A percentile compares a stretch with the other conserved stretches of the same genome.
Conservation (phyloP, 2,113 vertebrate genomes). For the Ammodytes marinus region DNA sequence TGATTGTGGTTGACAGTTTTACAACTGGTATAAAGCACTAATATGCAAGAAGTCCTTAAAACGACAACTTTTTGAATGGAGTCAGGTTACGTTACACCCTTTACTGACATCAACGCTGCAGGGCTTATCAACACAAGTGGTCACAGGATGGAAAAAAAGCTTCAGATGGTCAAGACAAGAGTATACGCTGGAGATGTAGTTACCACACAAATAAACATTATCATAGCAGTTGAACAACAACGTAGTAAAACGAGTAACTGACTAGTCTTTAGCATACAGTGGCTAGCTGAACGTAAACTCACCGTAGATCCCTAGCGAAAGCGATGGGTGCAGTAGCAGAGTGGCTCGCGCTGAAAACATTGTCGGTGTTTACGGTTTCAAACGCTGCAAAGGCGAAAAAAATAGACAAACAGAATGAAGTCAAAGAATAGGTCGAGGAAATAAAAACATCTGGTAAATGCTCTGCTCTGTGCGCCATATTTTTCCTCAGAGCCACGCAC, state of each 20-base stretch:
- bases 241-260: neutral
- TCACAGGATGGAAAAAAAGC: neutral
- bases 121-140: neutral
- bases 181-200: neutral
- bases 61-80: neutral
- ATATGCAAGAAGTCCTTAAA: neutral
- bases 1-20: accelerated
- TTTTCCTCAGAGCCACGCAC: conserved; percentile 82
- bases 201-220: neutral
- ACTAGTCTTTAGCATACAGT: conserved; percentile 16
- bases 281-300: conserved; percentile 44
- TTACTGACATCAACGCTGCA: too few relatives aligned
- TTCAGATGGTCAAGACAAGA: neutral
- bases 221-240: too few relatives aligned
- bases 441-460: conserved; percentile 9
- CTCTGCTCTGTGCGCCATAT: conserved; percentile 77
- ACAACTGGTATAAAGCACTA: neutral
- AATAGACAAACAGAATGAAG: neutral
- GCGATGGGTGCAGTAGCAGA: conserved; percentile 52
- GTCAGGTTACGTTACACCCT: neutral
- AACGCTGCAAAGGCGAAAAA: conserved; percentile 26
- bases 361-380: conserved; percentile 35
- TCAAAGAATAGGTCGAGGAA: conserved; percentile 9
- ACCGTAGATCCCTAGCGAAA: conserved; percentile 83
- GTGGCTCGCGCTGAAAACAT: conserved; percentile 77